A percentile compares a stretch with the other conserved stretches of the same genome.
Evolutionary conservation across 2,113 vertebrate species (phyloP).

Genomic region (Gymnocephalus cernua): DNA sequence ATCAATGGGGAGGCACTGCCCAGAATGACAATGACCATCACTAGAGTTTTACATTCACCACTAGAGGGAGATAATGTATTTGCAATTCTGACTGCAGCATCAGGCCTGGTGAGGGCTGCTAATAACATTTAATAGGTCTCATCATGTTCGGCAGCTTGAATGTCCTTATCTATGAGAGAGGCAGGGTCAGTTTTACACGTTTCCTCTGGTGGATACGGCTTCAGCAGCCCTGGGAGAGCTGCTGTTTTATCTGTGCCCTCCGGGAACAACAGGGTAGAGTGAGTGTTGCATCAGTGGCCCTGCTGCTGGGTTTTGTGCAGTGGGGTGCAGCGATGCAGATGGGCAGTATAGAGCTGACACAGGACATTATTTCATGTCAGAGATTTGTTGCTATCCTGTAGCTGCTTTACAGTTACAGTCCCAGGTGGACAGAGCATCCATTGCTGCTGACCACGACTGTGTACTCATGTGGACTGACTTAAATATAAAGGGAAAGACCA

Average conservation of each 20-base stretch:
- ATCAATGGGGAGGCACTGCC: constrained; percentile 73
- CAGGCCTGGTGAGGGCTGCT: constrained; percentile 33
- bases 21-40: constrained; percentile 75
- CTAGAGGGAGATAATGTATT: constrained; percentile 59
- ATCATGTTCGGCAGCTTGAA: constrained; percentile 18
- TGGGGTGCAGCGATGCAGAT: constrained; percentile 69
- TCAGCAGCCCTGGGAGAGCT: constrained; percentile 36
- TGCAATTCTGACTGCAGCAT: constrained; percentile 53
- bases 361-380: constrained; percentile 60
- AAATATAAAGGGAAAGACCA: neutral
- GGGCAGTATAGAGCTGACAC: constrained; percentile 66
- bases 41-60: constrained; percentile 39
- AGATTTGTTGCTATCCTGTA: constrained; percentile 48
- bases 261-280: constrained; percentile 43
- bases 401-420: constrained; percentile 32
- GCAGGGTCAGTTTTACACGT: constrained; percentile 27
- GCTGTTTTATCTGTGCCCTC: constrained; percentile 56
- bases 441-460: constrained; percentile 17
- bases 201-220: constrained; percentile 36
- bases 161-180: constrained; percentile 16
- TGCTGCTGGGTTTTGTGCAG: constrained; percentile 58
- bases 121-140: constrained; percentile 26
- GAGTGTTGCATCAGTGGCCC: constrained; percentile 59
- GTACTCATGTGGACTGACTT: constrained; percentile 11
- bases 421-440: constrained; percentile 26